These are phyloP conservation scores for Zaprionus taronus DNA, from an alignment of 1,140 invertebrate species.

Conservation along the genomic window DNA sequence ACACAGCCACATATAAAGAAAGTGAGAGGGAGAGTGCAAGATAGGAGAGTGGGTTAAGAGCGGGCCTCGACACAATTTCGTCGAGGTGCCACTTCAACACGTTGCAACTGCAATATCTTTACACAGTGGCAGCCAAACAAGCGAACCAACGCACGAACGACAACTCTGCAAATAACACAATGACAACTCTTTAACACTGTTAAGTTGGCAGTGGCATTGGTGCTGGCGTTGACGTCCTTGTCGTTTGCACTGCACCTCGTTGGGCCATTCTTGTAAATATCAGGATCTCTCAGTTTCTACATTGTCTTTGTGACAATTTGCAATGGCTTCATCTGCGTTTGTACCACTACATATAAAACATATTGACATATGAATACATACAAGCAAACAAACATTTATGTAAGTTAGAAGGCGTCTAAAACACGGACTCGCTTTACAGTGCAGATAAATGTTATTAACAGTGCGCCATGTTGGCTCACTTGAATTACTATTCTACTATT, in stretches of 20 bases:
- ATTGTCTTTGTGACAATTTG: background rate
- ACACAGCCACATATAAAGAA: background rate
- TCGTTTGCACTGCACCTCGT: constrained; percentile 22
- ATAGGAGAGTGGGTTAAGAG: constrained; percentile 8
- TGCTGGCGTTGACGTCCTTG: constrained; percentile 34
- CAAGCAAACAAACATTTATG: too few species aligned
- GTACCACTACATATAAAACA: too few species aligned
- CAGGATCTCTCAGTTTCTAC: background rate
- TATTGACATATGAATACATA: too few species aligned
- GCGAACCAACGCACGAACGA: constrained; percentile 60
- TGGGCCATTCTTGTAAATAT: background rate
- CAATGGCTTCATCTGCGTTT: background rate
- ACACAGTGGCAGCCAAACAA: constrained; percentile 48
- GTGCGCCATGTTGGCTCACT: background rate
- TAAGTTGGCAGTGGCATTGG: constrained; percentile 57
- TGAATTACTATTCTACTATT: too few species aligned
- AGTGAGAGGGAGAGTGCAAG: constrained; percentile 3
- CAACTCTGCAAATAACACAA: constrained; percentile 78
- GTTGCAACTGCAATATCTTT: constrained; percentile 79
- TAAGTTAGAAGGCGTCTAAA: too few species aligned
- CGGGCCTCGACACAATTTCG: constrained; percentile 80
- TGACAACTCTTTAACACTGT: constrained; percentile 81
- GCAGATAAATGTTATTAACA: constrained; percentile 4
- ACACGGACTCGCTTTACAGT: background rate
- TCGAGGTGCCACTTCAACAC: constrained; percentile 80